Conservation (phyloP, 1,140 invertebrate genomes). For the Apis laboriosa region DNA sequence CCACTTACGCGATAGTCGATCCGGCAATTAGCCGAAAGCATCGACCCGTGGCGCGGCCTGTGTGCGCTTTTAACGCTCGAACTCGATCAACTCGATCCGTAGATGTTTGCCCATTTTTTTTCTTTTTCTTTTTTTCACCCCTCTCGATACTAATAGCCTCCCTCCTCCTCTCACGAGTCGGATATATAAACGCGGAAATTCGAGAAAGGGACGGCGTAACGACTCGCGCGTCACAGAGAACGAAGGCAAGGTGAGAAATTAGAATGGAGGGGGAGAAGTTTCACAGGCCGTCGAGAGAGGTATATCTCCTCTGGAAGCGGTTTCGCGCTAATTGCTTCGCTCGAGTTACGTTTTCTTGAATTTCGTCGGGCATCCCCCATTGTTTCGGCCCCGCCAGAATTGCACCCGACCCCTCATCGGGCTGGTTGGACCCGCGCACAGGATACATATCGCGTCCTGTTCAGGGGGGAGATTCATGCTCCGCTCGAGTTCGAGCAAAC, state of each 20-base stretch:
- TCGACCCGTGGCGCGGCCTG: slow-evolving; percentile 39
- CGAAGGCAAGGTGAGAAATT: neutral
- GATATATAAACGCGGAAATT: too few relatives aligned
- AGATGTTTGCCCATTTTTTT: slow-evolving; percentile 40
- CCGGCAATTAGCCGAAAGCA: slow-evolving; percentile 51
- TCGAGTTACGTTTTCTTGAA: slow-evolving; percentile 44
- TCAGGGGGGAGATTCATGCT: slow-evolving; percentile 4
- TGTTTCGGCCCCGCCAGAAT: slow-evolving; percentile 20
- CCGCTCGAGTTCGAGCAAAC: neutral
- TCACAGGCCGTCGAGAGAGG: neutral
- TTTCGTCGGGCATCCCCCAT: slow-evolving; percentile 10
- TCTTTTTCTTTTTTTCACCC: neutral
- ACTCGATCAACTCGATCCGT: slow-evolving; percentile 27
- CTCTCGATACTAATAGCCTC: slow-evolving; percentile 21
- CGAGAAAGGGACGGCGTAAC: too few relatives aligned
- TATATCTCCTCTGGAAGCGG: neutral
- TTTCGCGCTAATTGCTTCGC: slow-evolving; percentile 16
- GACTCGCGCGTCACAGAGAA: neutral
- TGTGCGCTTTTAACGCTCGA: slow-evolving; percentile 49
- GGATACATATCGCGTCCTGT: slow-evolving; percentile 26
- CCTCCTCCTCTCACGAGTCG: slow-evolving; percentile 20
- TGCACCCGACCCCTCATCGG: neutral
- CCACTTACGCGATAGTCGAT: neutral
- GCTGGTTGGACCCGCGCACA: neutral
- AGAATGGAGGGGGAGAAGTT: too few relatives aligned